Base-by-base conservation (phyloP, 2,888 invertebrate genomes). In the Apotomis betuletana region DNA sequence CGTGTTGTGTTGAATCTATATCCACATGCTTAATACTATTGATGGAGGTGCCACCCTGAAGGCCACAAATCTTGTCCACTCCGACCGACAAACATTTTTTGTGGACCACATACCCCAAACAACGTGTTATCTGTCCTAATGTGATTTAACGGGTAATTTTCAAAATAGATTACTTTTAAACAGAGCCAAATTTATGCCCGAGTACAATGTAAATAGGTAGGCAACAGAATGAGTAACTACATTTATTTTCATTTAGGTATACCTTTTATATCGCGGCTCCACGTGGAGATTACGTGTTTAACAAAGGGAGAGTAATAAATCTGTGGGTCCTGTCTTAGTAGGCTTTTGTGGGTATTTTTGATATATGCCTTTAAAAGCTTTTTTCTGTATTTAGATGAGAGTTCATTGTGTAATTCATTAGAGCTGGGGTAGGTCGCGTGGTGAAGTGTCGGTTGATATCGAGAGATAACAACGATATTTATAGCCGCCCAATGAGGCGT, bases 331-430 rank as follows among this genome's bases (percentile, higher is more conserved):
- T 91, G 92, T 93, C 93, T 93, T 92, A 92, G 93, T 90, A 93
- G 92, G 92, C 93, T 91, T 90, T 91, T 91, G 92, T 92, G 90
- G 90, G 92, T 86, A 93, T 92, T 93, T 92, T 93, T 93, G 93
- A 93, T 92, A 91, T 93, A 93, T 93, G 93, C 92, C 90, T 93
- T 92, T 93, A 93, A 93, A 93, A 93, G 93, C 92, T 93, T 93
- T 93, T 93, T 93, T 93, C 91, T 93, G 93, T 93, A 93, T 93
- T 92, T 91, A 93, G 92, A 93, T 92, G 93, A 93, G 93, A 90
- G 87, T 91, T 93, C 92, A 92, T 92, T 92, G 93, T 92, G 91
- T 93, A 91, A 92, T 93, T 93, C 93, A 93, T 93, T 93, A 93
- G 88, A 87, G 90, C 81, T 86, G 87, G 88, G 90, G 87, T 88